Conservation (phyloP, 2,888 invertebrate species). For the Chloromyia formosa region DNA sequence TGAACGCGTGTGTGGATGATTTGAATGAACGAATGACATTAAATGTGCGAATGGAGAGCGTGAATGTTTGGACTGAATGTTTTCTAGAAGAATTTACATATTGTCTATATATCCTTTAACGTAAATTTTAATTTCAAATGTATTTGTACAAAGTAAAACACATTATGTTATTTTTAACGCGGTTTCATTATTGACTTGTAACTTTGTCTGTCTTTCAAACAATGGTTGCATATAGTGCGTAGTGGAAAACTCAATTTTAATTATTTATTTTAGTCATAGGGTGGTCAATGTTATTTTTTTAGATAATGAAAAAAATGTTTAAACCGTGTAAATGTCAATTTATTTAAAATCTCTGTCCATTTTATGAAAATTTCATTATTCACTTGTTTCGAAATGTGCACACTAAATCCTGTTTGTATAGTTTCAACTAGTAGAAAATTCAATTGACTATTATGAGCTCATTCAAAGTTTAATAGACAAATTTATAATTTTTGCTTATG, state of each 20-base stretch:
- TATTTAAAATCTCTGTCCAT: no score
- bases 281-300: no score
- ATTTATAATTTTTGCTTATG: no score
- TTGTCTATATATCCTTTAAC: neutral
- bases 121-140: slow-evolving; percentile 15
- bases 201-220: neutral
- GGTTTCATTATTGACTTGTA: neutral
- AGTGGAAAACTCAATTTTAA: neutral
- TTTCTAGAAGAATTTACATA: slow-evolving; percentile 42
- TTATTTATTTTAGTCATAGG: no score
- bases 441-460: no score
- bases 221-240: neutral
- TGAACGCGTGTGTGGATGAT: slow-evolving; percentile 19
- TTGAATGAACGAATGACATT: neutral
- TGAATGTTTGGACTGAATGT: slow-evolving; percentile 19
- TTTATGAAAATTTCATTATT: no score
- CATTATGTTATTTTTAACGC: slow-evolving; percentile 11
- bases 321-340: no score
- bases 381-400: no score
- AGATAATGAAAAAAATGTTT: no score
- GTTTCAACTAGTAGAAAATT: no score
- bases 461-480: no score
- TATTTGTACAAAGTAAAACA: slow-evolving; percentile 33
- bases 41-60: neutral
- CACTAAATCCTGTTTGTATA: no score